Evolutionary conservation across 2,797 vertebrate genomes (phyloP).

Genomic region (Botia almorhae): DNA sequence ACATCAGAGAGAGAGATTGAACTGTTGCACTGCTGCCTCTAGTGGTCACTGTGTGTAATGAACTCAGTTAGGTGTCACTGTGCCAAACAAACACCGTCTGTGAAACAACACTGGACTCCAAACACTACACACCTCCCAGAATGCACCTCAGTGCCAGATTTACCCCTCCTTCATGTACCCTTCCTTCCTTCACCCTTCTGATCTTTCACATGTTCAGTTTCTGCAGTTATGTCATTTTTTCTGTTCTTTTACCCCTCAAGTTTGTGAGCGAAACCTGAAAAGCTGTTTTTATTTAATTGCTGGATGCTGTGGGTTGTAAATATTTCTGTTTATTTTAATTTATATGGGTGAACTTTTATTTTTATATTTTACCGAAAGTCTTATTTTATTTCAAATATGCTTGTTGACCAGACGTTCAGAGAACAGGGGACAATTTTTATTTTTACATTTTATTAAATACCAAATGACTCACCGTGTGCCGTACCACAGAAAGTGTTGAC

Average conservation of each 20-base stretch:
- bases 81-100: slow-evolving; percentile 24
- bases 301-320: slow-evolving; percentile 76
- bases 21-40: slow-evolving; percentile 38
- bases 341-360: slow-evolving; percentile 74
- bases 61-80: slow-evolving; percentile 21
- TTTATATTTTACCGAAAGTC: slow-evolving; percentile 61
- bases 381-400: slow-evolving; percentile 68
- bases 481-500: slow-evolving; percentile 47
- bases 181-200: slow-evolving; percentile 21
- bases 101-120: slow-evolving; percentile 31
- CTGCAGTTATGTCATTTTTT: slow-evolving; percentile 33
- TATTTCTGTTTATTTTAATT: slow-evolving; percentile 77
- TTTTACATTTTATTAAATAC: slow-evolving; percentile 15
- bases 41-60: slow-evolving; percentile 31
- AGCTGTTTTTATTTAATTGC: slow-evolving; percentile 75
- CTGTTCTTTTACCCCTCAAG: slow-evolving; percentile 57
- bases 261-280: slow-evolving; percentile 70
- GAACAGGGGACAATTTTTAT: background rate
- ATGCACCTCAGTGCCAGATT: slow-evolving; percentile 68
- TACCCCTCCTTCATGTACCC: slow-evolving; percentile 31
- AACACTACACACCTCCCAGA: slow-evolving; percentile 41
- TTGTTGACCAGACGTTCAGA: slow-evolving; percentile 43
- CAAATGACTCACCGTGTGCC: slow-evolving; percentile 27
- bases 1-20: slow-evolving; percentile 20
- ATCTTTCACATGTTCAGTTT: slow-evolving; percentile 50